Evolutionary conservation across 2,888 invertebrate genomes (phyloP), one percentile per base, ranked within the genome.

Genomic region (Cataglyphis cursor): DNA sequence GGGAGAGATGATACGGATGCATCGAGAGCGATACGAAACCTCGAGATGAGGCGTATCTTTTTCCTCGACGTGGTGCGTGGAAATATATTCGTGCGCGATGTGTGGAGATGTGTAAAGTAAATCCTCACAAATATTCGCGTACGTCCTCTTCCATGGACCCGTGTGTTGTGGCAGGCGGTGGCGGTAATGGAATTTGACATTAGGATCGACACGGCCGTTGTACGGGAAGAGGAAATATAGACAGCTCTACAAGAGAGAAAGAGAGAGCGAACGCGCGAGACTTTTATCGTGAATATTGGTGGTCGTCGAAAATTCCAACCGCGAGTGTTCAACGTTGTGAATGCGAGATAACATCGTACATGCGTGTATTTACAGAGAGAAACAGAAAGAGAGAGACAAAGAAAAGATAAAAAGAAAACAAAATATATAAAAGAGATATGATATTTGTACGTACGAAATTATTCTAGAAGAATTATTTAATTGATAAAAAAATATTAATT

Each of bases 121-220:
- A 87, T 82, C 62, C 81, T 81, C 86, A 44, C 74, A 74, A 62
- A 74, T 74, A 62, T 62, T 24, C 48, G 87, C 86, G 85, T 85
- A 85, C 85, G 73, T 66, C 84, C 61, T 28, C 10, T 4, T 9
- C 12, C 28, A 18, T 44, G 6, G 48, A 6, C n/a, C 3, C 65
- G 24, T 31, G 24, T 31, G 61, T 48, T 68, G 21, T 21, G 75
- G 51, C 62, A 62, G 48, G 21, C 44, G 61, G 35, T 21, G 31
- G 78, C 72, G 87, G 91, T 92, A 92, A 92, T 92, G 90, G 91
- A 92, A 91, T 91, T 91, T 92, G 91, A 91, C 91, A 91, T 92
- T 92, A 92, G 91, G 90, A 91, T 90, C 91, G 91, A 91, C 90
- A 83, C n/a, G 51, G 24, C 21, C 74, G 15, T n/a, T 21, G 31